These are phyloP conservation scores for Gnatocerus cornutus DNA, from an alignment of 2,888 invertebrate species.

Conservation along the genomic window DNA sequence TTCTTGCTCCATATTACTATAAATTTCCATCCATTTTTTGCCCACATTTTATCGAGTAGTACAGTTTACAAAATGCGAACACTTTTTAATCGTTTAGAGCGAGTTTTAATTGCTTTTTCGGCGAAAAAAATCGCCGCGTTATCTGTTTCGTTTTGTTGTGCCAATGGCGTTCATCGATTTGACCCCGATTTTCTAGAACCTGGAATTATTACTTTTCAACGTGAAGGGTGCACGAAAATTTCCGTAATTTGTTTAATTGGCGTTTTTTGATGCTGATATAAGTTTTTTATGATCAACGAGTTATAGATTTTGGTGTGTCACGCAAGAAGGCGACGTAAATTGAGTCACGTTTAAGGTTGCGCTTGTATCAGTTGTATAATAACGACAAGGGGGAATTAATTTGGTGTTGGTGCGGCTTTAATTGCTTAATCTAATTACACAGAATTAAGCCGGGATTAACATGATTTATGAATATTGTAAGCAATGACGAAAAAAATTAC, in stretches of 20 bases:
- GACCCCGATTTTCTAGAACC: constrained; percentile 7
- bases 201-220: not conserved
- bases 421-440: not conserved
- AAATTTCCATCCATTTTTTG: constrained; percentile 8
- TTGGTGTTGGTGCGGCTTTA: not conserved
- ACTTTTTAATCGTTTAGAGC: constrained; percentile 9
- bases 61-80: constrained; percentile 8
- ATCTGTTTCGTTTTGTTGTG: constrained; percentile 17
- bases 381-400: not conserved
- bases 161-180: constrained; percentile 14
- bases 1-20: constrained; percentile 14
- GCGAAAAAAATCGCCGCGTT: not conserved
- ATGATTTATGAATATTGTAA: not conserved
- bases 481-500: too few relatives aligned
- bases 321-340: constrained; percentile 17
- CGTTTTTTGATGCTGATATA: constrained; percentile 17
- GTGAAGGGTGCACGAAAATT: constrained; percentile 11
- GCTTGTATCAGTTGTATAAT: not conserved
- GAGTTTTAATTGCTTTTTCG: constrained; percentile 17
- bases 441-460: not conserved
- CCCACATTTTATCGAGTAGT: constrained; percentile 13
- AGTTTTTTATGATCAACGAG: constrained; percentile 25
- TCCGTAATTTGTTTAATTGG: constrained; percentile 31
- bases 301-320: constrained; percentile 27
- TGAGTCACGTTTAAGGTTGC: constrained; percentile 13